Conservation (phyloP, 2,888 invertebrate genomes). For the Neuroscelio doddi region DNA sequence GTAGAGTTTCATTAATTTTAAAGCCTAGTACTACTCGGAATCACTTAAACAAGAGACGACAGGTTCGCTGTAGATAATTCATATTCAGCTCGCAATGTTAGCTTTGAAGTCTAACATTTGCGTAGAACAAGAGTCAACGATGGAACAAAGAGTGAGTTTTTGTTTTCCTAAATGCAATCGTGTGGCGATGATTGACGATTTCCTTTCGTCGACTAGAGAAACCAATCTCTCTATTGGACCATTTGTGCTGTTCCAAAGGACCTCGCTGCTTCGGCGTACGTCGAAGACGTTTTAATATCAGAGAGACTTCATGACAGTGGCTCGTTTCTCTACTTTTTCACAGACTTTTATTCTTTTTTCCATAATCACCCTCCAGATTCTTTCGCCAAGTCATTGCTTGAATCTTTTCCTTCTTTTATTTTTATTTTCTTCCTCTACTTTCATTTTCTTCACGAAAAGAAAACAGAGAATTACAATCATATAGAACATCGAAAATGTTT, state of each 20-base stretch:
- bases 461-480: constrained; percentile 49
- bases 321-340: constrained; percentile 7
- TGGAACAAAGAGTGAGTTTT: constrained; percentile 35
- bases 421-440: constrained; percentile 20
- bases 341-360: neutral
- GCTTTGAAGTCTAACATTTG: constrained; percentile 34
- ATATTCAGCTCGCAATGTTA: constrained; percentile 31
- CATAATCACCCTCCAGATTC: constrained; percentile 3
- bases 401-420: constrained; percentile 31
- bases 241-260: constrained; percentile 22
- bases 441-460: constrained; percentile 4
- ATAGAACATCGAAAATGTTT: constrained; percentile 59
- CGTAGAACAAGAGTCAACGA: constrained; percentile 29
- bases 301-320: constrained; percentile 21
- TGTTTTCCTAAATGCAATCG: constrained; percentile 43
- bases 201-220: constrained; percentile 48
- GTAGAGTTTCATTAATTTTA: neutral
- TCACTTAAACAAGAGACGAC: constrained; percentile 16
- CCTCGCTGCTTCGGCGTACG: constrained; percentile 12
- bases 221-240: constrained; percentile 49
- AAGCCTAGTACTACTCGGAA: constrained; percentile 5
- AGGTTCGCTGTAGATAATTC: constrained; percentile 11
- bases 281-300: constrained; percentile 59
- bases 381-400: constrained; percentile 22
- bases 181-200: constrained; percentile 46